phyloP scores from a whole-genome alignment of 2,888 invertebrate genomes.

The Pomacea canaliculata region DNA sequence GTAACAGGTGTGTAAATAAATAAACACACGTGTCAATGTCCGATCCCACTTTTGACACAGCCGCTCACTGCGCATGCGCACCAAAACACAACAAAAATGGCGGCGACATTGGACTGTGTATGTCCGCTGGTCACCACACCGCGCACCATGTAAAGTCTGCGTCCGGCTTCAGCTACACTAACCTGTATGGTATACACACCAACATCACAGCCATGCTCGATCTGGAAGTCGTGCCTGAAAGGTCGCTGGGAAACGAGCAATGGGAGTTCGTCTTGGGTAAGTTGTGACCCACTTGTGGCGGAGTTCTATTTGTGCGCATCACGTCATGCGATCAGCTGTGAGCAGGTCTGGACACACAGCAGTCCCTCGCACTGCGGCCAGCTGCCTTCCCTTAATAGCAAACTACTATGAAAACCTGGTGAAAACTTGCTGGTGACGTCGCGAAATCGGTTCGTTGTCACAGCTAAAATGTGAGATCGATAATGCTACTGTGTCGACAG shows the following conservation, averaged over 20 bases:
- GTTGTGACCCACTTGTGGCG: slow-evolving; percentile 58
- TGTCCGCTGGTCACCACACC: slow-evolving; percentile 14
- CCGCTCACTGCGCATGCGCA: not conserved
- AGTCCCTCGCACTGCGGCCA: too few species aligned
- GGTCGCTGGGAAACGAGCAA: slow-evolving; percentile 89
- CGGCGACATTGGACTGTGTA: slow-evolving; percentile 34
- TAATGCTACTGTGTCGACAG: too few species aligned
- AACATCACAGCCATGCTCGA: slow-evolving; percentile 81
- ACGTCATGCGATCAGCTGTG: slow-evolving; percentile 30
- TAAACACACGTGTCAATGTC: not conserved
- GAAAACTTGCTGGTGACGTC: too few species aligned
- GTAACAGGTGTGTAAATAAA: too few species aligned
- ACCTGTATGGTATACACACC: slow-evolving; percentile 12
- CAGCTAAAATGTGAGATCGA: too few species aligned
- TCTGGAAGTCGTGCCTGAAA: slow-evolving; percentile 94
- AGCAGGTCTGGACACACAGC: not conserved
- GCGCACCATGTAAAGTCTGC: slow-evolving; percentile 12
- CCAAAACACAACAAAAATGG: slow-evolving; percentile 61
- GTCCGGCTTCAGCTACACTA: not conserved
- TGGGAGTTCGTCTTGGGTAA: slow-evolving; percentile 97
- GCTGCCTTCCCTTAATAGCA: too few species aligned
- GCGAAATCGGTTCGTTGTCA: too few species aligned
- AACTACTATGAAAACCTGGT: too few species aligned
- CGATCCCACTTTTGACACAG: slow-evolving; percentile 11
- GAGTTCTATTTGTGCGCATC: slow-evolving; percentile 34